Evolutionary conservation across 1,140 invertebrate genomes (phyloP).

Genomic region (Heliconius hewitsoni): DNA sequence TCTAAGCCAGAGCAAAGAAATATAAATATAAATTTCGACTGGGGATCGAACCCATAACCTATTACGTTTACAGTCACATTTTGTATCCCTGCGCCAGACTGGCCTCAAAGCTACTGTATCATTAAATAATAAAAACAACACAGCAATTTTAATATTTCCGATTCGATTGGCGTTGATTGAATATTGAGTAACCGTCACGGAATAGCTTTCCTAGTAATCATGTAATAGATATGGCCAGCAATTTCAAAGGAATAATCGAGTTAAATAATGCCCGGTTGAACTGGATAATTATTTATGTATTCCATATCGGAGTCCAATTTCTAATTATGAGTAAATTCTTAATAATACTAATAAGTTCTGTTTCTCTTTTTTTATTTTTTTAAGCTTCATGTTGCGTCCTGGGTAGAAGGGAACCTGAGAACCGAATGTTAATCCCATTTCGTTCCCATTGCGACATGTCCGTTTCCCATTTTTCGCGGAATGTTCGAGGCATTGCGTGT

Average conservation of each 20-base stretch:
- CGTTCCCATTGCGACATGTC: too few species aligned
- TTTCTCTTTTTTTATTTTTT: too few species aligned
- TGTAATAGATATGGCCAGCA: constrained; percentile 21
- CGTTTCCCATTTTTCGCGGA: too few species aligned
- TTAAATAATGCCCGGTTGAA: neutral
- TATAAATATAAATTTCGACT: too few species aligned
- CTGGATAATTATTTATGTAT: neutral
- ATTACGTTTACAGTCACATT: too few species aligned
- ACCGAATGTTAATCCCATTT: too few species aligned
- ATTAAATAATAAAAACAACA: constrained; percentile 7
- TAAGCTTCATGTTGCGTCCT: too few species aligned
- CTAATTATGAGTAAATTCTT: neutral
- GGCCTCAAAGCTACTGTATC: neutral
- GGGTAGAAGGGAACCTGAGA: too few species aligned
- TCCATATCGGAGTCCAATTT: neutral
- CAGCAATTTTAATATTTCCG: constrained; percentile 6
- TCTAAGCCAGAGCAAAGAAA: too few species aligned
- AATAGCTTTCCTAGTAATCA: constrained; percentile 20
- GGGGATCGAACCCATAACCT: too few species aligned
- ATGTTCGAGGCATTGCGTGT: too few species aligned
- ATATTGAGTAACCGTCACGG: constrained; percentile 5
- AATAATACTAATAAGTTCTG: neutral
- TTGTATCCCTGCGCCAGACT: too few species aligned
- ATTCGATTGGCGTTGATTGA: constrained; percentile 12
- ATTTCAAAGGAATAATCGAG: constrained; percentile 25